phyloP scores from a whole-genome alignment of 2,797 vertebrate genomes.

The Fistularia commersonii region DNA sequence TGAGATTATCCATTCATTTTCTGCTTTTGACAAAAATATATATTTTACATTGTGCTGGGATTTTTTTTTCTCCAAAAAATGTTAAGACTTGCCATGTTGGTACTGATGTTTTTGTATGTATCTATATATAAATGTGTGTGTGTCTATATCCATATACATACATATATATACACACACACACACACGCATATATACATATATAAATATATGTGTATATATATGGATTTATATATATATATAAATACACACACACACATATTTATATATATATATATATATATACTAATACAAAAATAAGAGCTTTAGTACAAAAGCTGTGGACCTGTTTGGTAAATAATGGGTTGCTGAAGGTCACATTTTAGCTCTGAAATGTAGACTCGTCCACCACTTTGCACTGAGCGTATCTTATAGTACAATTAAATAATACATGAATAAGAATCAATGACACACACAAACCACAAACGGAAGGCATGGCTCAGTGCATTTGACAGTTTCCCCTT shows the following conservation, averaged over 20 bases:
- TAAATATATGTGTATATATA: too few species aligned
- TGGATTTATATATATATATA: too few species aligned
- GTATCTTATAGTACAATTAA: slow-evolving; percentile 48
- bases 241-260: too few species aligned
- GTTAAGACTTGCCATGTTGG: slow-evolving; percentile 30
- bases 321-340: slow-evolving; percentile 35
- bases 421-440: slow-evolving; percentile 40
- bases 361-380: slow-evolving; percentile 37
- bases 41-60: slow-evolving; percentile 29
- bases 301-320: slow-evolving; percentile 71
- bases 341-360: too few species aligned
- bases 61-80: slow-evolving; percentile 35
- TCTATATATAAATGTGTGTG: too few species aligned
- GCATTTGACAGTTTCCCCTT: slow-evolving; percentile 45
- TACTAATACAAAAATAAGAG: slow-evolving; percentile 77
- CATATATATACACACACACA: too few species aligned
- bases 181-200: too few species aligned
- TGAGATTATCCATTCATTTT: slow-evolving; percentile 27
- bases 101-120: slow-evolving; percentile 27
- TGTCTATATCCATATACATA: too few species aligned
- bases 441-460: slow-evolving; percentile 13
- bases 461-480: slow-evolving; percentile 63
- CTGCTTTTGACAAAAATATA: slow-evolving; percentile 47
- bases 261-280: too few species aligned
- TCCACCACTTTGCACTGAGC: slow-evolving; percentile 22